Percentiles rank a stretch among this genome's conserved stretches.
Conservation (phyloP, 2,888 invertebrate genomes). For the Apamea epomidion region DNA sequence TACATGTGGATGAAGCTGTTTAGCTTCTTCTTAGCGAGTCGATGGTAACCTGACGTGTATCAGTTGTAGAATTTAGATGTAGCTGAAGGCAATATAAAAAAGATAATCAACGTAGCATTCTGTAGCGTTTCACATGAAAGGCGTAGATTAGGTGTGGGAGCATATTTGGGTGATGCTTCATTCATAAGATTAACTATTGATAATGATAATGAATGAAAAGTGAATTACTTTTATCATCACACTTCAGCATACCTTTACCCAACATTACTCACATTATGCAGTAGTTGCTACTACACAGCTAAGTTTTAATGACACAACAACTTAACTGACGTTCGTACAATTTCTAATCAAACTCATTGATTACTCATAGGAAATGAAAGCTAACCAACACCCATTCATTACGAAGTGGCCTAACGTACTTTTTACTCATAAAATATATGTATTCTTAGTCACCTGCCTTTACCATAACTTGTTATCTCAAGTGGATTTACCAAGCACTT, state of each 20-base stretch:
- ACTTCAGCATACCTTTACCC: not conserved
- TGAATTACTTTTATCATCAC: not conserved
- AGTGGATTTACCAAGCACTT: conserved; percentile 38
- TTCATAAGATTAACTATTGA: not conserved
- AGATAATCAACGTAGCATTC: not conserved
- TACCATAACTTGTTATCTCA: conserved; percentile 45
- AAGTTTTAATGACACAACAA: not conserved
- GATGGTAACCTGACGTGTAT: not conserved
- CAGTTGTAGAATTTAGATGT: not conserved
- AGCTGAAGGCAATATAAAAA: not conserved
- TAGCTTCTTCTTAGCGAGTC: not conserved
- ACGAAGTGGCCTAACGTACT: conserved; percentile 9
- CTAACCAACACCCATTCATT: conserved; percentile 13
- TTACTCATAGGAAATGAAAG: conserved; percentile 32
- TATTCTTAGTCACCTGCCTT: conserved; percentile 27
- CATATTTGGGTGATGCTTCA: not conserved
- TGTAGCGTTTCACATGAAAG: not conserved
- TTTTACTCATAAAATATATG: conserved; percentile 25
- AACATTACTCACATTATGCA: not conserved
- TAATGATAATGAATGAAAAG: not conserved
- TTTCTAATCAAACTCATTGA: conserved; percentile 8
- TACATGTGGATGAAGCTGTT: not conserved
- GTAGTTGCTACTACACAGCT: not conserved
- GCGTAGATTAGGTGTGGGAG: not conserved
- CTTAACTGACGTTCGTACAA: not conserved